Evolutionary conservation across 2,797 vertebrate species (phyloP).

Genomic region (Microhierax caerulescens): DNA sequence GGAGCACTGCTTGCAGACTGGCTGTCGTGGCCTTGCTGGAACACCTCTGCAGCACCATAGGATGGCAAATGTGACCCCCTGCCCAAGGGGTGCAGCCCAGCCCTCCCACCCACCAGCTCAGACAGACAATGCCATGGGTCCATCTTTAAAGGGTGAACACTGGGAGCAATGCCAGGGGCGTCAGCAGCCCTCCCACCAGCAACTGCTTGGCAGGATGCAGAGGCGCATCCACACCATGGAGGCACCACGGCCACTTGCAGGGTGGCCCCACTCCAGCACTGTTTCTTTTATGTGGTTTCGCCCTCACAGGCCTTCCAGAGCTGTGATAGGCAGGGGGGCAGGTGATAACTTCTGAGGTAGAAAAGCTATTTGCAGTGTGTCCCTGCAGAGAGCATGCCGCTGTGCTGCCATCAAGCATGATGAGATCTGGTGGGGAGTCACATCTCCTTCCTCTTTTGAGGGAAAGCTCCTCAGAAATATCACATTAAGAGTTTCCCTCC

Average conservation of each 20-base stretch:
- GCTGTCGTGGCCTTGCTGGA: background rate
- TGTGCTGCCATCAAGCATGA: background rate
- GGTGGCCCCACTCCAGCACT: background rate
- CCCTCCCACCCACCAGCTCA: background rate
- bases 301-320: background rate
- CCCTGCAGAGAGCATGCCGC: background rate
- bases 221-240: fast-evolving
- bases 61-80: background rate
- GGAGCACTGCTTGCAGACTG: background rate
- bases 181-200: background rate
- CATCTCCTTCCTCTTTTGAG: background rate
- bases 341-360: background rate
- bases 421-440: background rate
- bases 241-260: background rate
- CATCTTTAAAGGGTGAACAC: background rate
- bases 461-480: background rate
- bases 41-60: background rate
- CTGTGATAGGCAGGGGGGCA: background rate
- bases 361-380: background rate
- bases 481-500: background rate
- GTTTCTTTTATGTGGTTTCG: background rate
- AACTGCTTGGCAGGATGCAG: background rate
- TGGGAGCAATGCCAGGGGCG: background rate
- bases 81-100: background rate
- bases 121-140: background rate